phyloP scores from a whole-genome alignment of 2,113 vertebrate species.

The Cariama cristata region DNA sequence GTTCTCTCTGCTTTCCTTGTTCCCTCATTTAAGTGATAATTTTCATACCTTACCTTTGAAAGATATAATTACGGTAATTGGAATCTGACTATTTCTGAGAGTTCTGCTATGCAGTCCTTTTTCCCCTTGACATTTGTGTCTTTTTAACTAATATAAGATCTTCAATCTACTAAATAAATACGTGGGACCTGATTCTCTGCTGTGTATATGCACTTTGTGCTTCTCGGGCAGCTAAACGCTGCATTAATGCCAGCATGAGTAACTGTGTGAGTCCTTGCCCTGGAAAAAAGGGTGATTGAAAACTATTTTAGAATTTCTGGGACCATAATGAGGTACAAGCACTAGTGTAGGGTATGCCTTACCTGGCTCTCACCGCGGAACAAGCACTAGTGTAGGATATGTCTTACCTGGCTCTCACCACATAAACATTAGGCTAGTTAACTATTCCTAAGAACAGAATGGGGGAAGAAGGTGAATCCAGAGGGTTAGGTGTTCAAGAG shows the following conservation, averaged over 20 bases:
- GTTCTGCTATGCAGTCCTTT: slow-evolving; percentile 31
- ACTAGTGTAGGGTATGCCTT: background rate
- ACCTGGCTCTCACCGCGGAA: background rate
- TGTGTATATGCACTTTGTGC: background rate
- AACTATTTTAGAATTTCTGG: background rate
- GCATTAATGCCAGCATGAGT: background rate
- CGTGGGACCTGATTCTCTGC: background rate
- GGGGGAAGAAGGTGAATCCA: background rate
- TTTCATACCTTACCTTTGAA: slow-evolving; percentile 66
- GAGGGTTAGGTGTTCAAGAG: background rate
- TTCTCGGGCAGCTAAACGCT: background rate
- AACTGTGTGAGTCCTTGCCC: background rate
- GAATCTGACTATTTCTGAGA: slow-evolving; percentile 62
- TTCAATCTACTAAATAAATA: slow-evolving; percentile 63
- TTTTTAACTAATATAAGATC: slow-evolving; percentile 53
- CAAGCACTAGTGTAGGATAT: no score
- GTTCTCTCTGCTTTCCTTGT: slow-evolving; percentile 41
- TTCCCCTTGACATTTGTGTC: slow-evolving; percentile 46
- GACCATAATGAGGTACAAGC: background rate
- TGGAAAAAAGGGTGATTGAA: background rate
- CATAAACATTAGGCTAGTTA: background rate
- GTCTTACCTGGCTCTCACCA: background rate
- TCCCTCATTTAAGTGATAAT: slow-evolving; percentile 47
- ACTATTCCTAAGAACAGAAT: background rate
- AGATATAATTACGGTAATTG: slow-evolving; percentile 78